These are phyloP conservation scores for Desmodus rotundus DNA, from an alignment of 2,113 vertebrate species.

Conservation along the genomic window DNA sequence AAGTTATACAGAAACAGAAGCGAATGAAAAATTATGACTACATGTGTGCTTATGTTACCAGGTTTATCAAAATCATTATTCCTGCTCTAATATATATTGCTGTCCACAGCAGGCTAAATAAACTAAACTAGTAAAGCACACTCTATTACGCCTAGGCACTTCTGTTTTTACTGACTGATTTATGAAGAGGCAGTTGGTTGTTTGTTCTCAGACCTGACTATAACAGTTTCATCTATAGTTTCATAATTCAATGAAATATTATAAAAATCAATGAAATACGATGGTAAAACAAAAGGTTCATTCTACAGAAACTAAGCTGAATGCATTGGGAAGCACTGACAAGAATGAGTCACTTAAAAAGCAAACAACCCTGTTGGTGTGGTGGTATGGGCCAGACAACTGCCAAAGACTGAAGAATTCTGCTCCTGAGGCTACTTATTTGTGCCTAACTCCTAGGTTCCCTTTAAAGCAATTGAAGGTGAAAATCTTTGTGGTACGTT, in stretches of 20 bases:
- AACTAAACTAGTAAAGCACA: not conserved
- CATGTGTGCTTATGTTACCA: not conserved
- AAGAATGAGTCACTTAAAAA: not conserved
- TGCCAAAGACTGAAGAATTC: not conserved
- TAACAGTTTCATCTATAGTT: not conserved
- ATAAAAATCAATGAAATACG: slow-evolving; percentile 2
- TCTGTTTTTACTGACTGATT: not conserved
- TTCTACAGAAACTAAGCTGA: not conserved
- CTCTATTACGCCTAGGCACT: not conserved
- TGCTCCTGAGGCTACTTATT: not conserved
- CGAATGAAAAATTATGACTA: slow-evolving; percentile 20
- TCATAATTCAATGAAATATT: not conserved
- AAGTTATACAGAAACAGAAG: slow-evolving; percentile 8
- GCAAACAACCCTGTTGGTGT: not conserved
- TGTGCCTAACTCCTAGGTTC: not conserved
- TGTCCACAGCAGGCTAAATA: not conserved
- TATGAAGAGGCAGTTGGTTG: not conserved
- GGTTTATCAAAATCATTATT: slow-evolving; percentile 17
- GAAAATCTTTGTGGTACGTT: not conserved
- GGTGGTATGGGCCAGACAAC: not conserved
- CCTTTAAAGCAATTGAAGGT: not conserved
- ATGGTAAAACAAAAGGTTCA: not conserved
- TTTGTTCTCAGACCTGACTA: not conserved
- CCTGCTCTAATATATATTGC: not conserved
- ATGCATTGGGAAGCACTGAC: not conserved